These are phyloP conservation scores for Cyanistes caeruleus DNA, from an alignment of 2,113 vertebrate genomes.

Conservation along the genomic window DNA sequence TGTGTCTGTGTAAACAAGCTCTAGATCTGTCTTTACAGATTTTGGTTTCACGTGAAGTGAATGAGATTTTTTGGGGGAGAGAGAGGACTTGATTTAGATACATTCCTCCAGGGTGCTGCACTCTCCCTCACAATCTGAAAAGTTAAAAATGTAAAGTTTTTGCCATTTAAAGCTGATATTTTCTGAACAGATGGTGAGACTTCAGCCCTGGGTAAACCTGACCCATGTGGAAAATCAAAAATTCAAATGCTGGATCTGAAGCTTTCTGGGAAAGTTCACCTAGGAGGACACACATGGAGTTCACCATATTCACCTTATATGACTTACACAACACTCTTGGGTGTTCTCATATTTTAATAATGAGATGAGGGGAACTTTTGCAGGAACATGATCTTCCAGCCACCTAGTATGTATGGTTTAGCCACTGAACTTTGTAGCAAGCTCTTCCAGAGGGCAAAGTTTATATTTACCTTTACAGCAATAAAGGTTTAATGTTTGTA, in stretches of 20 bases:
- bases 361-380: not conserved
- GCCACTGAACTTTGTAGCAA: not conserved
- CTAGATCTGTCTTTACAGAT: not conserved
- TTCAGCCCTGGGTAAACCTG: not conserved
- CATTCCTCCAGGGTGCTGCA: not conserved
- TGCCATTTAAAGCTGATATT: not conserved
- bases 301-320: not conserved
- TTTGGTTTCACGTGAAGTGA: not conserved
- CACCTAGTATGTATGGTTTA: not conserved
- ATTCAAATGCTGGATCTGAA: not conserved
- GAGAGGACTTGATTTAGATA: not conserved
- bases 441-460: not conserved
- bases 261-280: not conserved
- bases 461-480: not conserved
- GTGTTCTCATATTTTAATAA: not conserved
- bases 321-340: not conserved
- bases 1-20: not conserved
- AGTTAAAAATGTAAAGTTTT: not conserved
- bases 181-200: constrained; percentile 30
- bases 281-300: not conserved
- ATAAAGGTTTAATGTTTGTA: not conserved
- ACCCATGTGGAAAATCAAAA: constrained; percentile 17
- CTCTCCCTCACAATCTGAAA: not conserved
- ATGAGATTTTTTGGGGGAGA: accelerated
- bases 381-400: not conserved